Evolutionary conservation across 2,888 invertebrate species (phyloP), one percentile per base, ranked within the genome.

Genomic region (Megaustenia siamemsis): DNA sequence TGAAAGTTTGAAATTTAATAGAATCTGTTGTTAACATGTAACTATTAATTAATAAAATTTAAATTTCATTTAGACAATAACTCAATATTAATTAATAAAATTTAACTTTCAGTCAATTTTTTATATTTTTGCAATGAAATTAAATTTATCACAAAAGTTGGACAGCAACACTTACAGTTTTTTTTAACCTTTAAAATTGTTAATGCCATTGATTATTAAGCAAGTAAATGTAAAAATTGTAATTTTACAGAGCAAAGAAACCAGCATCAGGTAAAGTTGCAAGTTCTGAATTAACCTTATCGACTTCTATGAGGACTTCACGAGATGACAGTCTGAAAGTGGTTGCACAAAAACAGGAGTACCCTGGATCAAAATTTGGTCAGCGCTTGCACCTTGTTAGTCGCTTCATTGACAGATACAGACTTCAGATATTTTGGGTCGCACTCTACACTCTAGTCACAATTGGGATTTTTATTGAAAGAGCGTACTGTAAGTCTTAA

Each of bases 351-450:
- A 43, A 28, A 38, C 43, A n/a, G 49, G 73, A 45, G 40, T 77
- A 71, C 45, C 90, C 90, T 1, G 77, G 77, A 28, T 79, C 88
- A 0, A 76, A 66, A 0, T 5, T 87, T 8, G 73, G 76, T 35
- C 86, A 88, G 56, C 83, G 82, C 38, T 75, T 83, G 81, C 87
- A 89, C 82, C 85, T 82, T 1, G 68, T 91, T 32, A 87, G 87
- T 3, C 88, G 89, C 43, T 94, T 94, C 87, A 92, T 95, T 60
- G 95, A 95, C 90, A 94, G 95, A 86, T 94, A 95, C 88, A 93
- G 94, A 32, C 94, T 94, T 82, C 94, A 95, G 88, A 95, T 96
- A 84, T 96, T 96, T 91, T 96, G 95, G 95, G 87, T 94, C 15
- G 91, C 94, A 3, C 91, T 96, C 24, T 96, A 95, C 90, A 95